A percentile compares a stretch with the other conserved stretches of the same genome.
Conservation (phyloP, 2,113 vertebrate genomes). For the Pseudorasbora parva region DNA sequence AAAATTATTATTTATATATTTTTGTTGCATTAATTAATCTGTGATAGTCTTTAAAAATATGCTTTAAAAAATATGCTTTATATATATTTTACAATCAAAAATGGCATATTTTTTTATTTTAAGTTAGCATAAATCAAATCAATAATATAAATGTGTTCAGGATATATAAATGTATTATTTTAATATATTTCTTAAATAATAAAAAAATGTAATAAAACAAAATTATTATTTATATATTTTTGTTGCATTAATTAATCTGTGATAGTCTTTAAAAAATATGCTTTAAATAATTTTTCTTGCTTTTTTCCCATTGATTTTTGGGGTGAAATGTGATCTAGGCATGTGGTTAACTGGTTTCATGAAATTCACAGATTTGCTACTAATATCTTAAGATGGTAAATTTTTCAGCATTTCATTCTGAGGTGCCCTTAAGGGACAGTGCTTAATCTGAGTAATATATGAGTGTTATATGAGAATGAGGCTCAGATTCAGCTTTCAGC, state of each 20-base stretch:
- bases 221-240: no score
- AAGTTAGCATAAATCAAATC: no score
- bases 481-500: constrained; percentile 9
- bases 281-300: neutral
- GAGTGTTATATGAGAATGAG: neutral
- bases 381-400: neutral
- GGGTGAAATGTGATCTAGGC: neutral
- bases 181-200: no score
- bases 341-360: neutral
- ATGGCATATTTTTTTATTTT: no score
- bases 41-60: no score
- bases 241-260: neutral
- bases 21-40: neutral
- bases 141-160: no score
- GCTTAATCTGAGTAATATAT: neutral
- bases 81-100: no score
- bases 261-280: no score
- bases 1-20: no score
- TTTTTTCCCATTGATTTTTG: neutral
- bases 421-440: neutral
- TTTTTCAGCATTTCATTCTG: neutral
- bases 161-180: no score
- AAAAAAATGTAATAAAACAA: no score
- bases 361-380: no score
- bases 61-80: neutral